Conservation (phyloP, 2,888 invertebrate species). For the Leucoptera coffeella region DNA sequence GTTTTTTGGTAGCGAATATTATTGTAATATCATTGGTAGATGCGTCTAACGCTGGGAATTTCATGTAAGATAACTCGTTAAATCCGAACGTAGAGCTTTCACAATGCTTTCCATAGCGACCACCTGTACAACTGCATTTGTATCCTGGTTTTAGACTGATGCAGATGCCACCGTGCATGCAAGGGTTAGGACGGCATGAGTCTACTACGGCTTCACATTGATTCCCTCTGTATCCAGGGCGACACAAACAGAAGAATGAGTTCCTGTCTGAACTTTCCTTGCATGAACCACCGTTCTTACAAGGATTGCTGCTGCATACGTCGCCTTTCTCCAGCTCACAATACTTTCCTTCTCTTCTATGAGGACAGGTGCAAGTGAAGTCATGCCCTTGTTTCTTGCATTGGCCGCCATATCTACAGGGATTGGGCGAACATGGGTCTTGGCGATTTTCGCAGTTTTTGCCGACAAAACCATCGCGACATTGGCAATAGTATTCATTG, state of each 20-base stretch:
- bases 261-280: slow-evolving; percentile 82
- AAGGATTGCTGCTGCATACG: slow-evolving; percentile 79
- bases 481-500: slow-evolving; percentile 75
- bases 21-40: slow-evolving; percentile 88
- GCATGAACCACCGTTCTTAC: slow-evolving; percentile 88
- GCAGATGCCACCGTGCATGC: slow-evolving; percentile 83
- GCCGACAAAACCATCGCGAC: slow-evolving; percentile 80
- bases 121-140: slow-evolving; percentile 78
- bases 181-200: slow-evolving; percentile 91
- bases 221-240: slow-evolving; percentile 86
- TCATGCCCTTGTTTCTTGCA: slow-evolving; percentile 81
- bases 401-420: slow-evolving; percentile 78
- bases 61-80: slow-evolving; percentile 82
- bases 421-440: slow-evolving; percentile 87
- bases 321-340: slow-evolving; percentile 82
- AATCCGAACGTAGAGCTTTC: slow-evolving; percentile 89
- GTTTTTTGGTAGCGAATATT: slow-evolving; percentile 84
- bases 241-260: slow-evolving; percentile 86
- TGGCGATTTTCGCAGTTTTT: slow-evolving; percentile 76
- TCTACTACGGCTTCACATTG: slow-evolving; percentile 85
- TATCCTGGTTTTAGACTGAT: slow-evolving; percentile 84
- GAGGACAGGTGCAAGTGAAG: slow-evolving; percentile 76
- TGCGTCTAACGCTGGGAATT: slow-evolving; percentile 78
- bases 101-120: slow-evolving; percentile 85
- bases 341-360: slow-evolving; percentile 71